phyloP scores from a whole-genome alignment of 2,888 invertebrate species.

The Andrena praecox region DNA sequence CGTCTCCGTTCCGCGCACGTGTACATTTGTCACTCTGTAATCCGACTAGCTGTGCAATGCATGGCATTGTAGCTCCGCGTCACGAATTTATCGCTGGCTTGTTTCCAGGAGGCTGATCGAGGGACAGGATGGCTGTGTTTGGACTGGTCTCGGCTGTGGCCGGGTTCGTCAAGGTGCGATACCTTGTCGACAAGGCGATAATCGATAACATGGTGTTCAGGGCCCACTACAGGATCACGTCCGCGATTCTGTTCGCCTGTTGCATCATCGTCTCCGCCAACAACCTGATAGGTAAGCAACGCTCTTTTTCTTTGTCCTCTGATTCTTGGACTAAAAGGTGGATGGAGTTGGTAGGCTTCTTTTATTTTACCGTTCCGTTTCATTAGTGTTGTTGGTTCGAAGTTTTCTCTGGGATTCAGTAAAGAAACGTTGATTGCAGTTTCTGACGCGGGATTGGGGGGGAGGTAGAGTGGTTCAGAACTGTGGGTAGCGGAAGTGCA shows the following conservation, averaged over 20 bases:
- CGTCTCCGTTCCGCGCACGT: not conserved
- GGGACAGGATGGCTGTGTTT: slow-evolving; percentile 90
- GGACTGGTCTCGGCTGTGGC: slow-evolving; percentile 95
- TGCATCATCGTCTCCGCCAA: slow-evolving; percentile 96
- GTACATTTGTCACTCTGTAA: not conserved
- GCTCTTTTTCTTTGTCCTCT: not conserved
- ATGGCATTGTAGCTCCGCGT: not conserved
- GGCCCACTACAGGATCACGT: slow-evolving; percentile 94
- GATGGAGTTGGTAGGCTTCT: too few relatives aligned
- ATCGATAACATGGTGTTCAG: slow-evolving; percentile 96
- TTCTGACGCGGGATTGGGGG: too few relatives aligned
- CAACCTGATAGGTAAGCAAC: slow-evolving; percentile 92
- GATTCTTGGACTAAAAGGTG: too few relatives aligned
- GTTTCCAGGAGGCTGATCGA: slow-evolving; percentile 68
- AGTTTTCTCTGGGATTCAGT: too few relatives aligned
- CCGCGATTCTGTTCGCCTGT: slow-evolving; percentile 93
- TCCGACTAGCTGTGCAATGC: too few relatives aligned
- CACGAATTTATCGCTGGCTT: slow-evolving; percentile 31
- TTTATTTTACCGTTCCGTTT: too few relatives aligned
- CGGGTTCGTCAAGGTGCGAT: slow-evolving; percentile 96
- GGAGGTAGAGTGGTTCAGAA: too few relatives aligned
- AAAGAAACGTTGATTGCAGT: too few relatives aligned
- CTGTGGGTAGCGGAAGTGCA: too few relatives aligned
- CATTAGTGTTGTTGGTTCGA: too few relatives aligned
- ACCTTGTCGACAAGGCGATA: slow-evolving; percentile 94